A percentile compares a stretch with the other conserved stretches of the same genome.
phyloP scores from a whole-genome alignment of 2,888 invertebrate species.

The Gymnoscelis rufifasciata region DNA sequence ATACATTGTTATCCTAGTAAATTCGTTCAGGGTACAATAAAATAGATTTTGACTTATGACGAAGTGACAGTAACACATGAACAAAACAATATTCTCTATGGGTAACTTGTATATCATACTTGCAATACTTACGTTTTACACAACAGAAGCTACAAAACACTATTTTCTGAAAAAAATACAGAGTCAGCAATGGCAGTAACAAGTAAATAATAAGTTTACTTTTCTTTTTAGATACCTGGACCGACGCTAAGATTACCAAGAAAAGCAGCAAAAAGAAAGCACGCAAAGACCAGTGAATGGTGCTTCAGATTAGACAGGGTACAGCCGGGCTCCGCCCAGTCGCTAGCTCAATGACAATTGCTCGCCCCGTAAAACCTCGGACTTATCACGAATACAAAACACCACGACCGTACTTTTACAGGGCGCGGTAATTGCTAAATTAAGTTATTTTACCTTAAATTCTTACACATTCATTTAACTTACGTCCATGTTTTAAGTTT shows the following conservation, averaged over 20 bases:
- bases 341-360: slow-evolving; percentile 70
- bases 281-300: slow-evolving; percentile 83
- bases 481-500: slow-evolving; percentile 77
- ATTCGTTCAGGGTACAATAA: no score
- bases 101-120: no score
- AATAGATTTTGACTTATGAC: no score
- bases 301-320: slow-evolving; percentile 45
- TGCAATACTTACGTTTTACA: no score
- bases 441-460: slow-evolving; percentile 60
- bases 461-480: slow-evolving; percentile 69
- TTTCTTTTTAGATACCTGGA: slow-evolving; percentile 82
- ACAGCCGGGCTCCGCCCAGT: slow-evolving; percentile 44
- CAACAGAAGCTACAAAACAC: no score
- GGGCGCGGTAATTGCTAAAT: slow-evolving; percentile 65
- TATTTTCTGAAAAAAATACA: no score
- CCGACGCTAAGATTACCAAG: slow-evolving; percentile 85
- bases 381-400: slow-evolving; percentile 33
- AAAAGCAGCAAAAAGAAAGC: slow-evolving; percentile 88
- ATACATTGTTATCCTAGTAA: no score
- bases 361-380: slow-evolving; percentile 59
- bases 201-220: no score
- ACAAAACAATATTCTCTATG: no score
- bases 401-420: slow-evolving; percentile 60
- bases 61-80: no score
- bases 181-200: no score